These are phyloP conservation scores for Climacteris rufus DNA, from an alignment of 2,113 vertebrate genomes.

Conservation along the genomic window DNA sequence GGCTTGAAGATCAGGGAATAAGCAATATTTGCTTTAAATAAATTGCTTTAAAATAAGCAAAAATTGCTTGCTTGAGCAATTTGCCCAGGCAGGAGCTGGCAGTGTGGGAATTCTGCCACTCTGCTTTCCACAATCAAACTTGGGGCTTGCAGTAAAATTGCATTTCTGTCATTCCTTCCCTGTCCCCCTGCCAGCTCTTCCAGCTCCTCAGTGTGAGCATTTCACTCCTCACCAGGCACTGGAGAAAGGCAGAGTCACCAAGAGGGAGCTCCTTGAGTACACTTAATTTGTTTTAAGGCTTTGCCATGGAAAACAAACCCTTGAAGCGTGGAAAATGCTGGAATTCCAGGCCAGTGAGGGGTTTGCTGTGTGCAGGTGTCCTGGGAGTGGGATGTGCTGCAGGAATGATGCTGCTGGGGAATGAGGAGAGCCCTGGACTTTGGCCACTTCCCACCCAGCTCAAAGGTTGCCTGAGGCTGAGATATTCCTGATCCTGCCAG, in stretches of 20 bases:
- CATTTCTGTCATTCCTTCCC: too few relatives aligned
- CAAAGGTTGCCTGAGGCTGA: slow-evolving; percentile 52
- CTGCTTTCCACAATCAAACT: too few relatives aligned
- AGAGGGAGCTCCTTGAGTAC: not conserved
- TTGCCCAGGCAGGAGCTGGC: not conserved
- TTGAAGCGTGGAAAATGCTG: not conserved
- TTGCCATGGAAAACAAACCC: not conserved
- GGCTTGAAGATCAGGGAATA: not conserved
- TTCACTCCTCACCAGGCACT: not conserved
- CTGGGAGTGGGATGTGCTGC: not conserved
- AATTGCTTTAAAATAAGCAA: not conserved
- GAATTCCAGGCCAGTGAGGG: too few relatives aligned
- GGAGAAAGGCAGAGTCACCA: fast-evolving
- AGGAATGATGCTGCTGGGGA: not conserved
- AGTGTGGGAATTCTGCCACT: not conserved
- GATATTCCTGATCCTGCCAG: not conserved
- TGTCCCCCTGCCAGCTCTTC: not conserved
- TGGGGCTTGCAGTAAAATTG: too few relatives aligned
- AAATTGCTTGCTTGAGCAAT: not conserved
- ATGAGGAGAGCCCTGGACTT: not conserved
- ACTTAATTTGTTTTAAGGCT: not conserved
- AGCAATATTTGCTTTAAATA: not conserved
- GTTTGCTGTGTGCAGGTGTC: too few relatives aligned
- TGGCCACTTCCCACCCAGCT: slow-evolving; percentile 35
- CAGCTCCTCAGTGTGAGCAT: not conserved